These are phyloP conservation scores for Gallinago stenura DNA, from an alignment of 2,797 vertebrate genomes.

Conservation along the genomic window DNA sequence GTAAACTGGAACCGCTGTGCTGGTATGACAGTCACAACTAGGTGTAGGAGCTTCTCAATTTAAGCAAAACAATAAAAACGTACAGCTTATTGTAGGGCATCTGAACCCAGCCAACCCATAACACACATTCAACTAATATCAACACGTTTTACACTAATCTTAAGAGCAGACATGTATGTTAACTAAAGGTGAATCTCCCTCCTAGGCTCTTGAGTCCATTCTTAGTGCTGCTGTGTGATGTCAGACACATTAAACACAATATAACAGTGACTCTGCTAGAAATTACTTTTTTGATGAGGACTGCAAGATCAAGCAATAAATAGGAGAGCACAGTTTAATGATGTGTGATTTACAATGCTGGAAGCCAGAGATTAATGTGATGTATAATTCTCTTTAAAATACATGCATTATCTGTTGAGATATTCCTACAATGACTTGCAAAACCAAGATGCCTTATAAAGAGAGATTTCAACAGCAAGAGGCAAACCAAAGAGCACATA, in stretches of 20 bases:
- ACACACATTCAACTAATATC: background rate
- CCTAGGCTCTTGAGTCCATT: background rate
- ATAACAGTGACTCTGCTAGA: background rate
- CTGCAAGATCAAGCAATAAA: background rate
- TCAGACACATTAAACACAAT: background rate
- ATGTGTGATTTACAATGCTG: background rate
- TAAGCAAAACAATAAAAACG: background rate
- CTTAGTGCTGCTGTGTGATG: background rate
- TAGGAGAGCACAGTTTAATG: background rate
- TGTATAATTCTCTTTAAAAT: background rate
- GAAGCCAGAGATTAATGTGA: background rate
- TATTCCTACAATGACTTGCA: background rate
- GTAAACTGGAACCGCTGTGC: background rate
- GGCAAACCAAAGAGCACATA: background rate
- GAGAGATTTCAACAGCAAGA: background rate
- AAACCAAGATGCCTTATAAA: background rate
- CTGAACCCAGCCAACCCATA: background rate
- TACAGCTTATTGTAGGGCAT: background rate
- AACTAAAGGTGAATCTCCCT: background rate
- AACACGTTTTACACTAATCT: background rate
- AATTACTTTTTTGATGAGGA: background rate
- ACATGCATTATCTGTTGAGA: background rate
- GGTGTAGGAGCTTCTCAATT: conserved; percentile 7
- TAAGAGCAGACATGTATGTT: background rate
- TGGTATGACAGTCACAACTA: background rate